Percentiles rank a stretch among this genome's conserved stretches.
phyloP scores from a whole-genome alignment of 2,797 vertebrate genomes.

The Semaprochilodus insignis region DNA sequence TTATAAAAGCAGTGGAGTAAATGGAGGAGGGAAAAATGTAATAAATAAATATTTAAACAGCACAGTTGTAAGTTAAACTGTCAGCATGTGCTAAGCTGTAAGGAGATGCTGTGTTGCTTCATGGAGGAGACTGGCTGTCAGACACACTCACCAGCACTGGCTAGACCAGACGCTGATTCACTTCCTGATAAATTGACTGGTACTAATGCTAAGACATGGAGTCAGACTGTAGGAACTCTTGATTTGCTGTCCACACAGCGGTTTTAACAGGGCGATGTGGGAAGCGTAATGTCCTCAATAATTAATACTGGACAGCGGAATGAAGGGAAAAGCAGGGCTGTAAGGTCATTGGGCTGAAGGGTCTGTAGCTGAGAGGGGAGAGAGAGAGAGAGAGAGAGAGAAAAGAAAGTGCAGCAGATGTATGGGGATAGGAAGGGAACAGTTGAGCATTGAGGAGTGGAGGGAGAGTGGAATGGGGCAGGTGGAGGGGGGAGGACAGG shows the following conservation, averaged over 20 bases:
- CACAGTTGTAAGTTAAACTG: slow-evolving; percentile 59
- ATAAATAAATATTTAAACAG: slow-evolving; percentile 37
- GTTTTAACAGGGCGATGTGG: slow-evolving; percentile 66
- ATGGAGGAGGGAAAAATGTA: slow-evolving; percentile 25
- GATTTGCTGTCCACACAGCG: slow-evolving; percentile 62
- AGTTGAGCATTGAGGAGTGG: slow-evolving; percentile 31
- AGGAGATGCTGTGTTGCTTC: slow-evolving; percentile 50
- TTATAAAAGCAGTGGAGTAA: slow-evolving; percentile 54
- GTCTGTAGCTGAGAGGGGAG: background rate
- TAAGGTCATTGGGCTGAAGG: slow-evolving; percentile 44
- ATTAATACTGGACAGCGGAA: slow-evolving; percentile 72
- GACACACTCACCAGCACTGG: slow-evolving; percentile 53
- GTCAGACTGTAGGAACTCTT: slow-evolving; percentile 58
- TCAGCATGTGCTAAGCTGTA: slow-evolving; percentile 60
- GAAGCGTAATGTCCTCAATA: slow-evolving; percentile 70
- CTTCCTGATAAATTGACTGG: slow-evolving; percentile 74
- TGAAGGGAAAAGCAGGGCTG: slow-evolving; percentile 63
- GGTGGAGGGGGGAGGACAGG: slow-evolving; percentile 59
- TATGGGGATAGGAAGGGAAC: slow-evolving; percentile 35
- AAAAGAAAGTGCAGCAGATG: slow-evolving; percentile 17
- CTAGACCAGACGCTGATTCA: slow-evolving; percentile 67
- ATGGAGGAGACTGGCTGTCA: slow-evolving; percentile 68
- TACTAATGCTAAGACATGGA: slow-evolving; percentile 71
- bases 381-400: slow-evolving; percentile 5
- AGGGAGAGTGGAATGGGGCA: slow-evolving; percentile 11